Evolutionary conservation across 2,888 invertebrate genomes (phyloP), one percentile per base, ranked within the genome.

Genomic region (Mesochorus sp.): DNA sequence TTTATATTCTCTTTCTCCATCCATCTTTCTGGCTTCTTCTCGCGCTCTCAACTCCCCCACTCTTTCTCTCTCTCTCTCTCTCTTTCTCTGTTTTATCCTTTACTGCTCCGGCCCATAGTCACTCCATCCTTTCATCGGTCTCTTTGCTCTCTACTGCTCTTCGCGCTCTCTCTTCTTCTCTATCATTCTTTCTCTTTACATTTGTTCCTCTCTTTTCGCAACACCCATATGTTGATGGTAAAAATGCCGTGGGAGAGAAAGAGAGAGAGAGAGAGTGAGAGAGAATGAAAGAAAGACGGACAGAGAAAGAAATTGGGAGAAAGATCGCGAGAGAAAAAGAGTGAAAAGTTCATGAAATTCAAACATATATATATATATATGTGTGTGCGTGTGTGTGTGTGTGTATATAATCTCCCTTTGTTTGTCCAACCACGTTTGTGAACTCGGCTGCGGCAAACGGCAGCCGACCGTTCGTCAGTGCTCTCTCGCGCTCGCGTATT

Each of bases 401-500:
- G 44, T 21, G n/a, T 49, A 67, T 21, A 66, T 42, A 64, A 53
- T 84, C 83, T 86, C 88, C 88, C 88, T 89, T 90, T 89, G 89
- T 89, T 90, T 89, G 89, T 85, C 86, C 87, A 85, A 76, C 85
- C 85, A 86, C 85, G 84, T 85, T 85, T 83, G 82, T 81, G 76
- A 76, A 82, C 81, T 81, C 74, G n/a, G n/a, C n/a, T 82, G 82
- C 80, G 28, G 81, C 85, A 81, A 85, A 83, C 82, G 51, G 47
- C 61, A 31, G 61, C 44, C 72, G 76, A 80, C 66, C 80, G 83
- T 83, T 81, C 80, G 81, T 84, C 85, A 83, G 83, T 17, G 37
- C 80, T 85, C 85, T 85, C 88, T 90, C 88, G 61, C 39, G 53
- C 61, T 71, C 71, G 71, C 89, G 89, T 89, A 88, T 90, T 89